Percentiles rank a stretch among this genome's conserved stretches.
phyloP scores from a whole-genome alignment of 2,797 vertebrate species.

The Myiothlypis chrysogaster region DNA sequence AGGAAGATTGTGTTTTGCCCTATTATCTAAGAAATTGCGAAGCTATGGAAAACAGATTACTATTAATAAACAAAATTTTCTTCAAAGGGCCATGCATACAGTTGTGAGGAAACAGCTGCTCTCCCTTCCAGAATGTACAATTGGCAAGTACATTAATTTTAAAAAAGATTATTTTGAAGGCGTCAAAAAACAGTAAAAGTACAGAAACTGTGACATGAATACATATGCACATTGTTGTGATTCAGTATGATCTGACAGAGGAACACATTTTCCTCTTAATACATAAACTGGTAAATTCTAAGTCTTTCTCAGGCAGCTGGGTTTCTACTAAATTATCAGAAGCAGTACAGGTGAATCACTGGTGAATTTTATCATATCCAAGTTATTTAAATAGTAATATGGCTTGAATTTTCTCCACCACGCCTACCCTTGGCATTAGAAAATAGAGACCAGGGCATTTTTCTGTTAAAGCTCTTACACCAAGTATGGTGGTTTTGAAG shows the following conservation, averaged over 20 bases:
- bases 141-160: constrained; percentile 30
- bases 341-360: neutral
- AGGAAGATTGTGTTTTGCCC: constrained; percentile 51
- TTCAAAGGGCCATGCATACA: constrained; percentile 13
- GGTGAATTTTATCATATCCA: neutral
- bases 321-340: neutral
- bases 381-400: neutral
- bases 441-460: neutral
- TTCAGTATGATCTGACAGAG: neutral
- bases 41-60: constrained; percentile 58
- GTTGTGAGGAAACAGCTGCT: constrained; percentile 42
- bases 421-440: neutral
- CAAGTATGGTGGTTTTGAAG: neutral
- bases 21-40: constrained; percentile 51
- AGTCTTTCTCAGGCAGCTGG: neutral
- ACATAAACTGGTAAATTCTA: neutral
- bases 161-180: constrained; percentile 30
- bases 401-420: neutral
- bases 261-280: neutral
- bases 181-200: constrained; percentile 16
- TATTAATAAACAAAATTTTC: constrained; percentile 63
- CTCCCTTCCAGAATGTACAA: constrained; percentile 12
- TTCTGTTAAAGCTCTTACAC: neutral
- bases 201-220: constrained; percentile 30
- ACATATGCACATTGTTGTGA: neutral